Base-by-base conservation (phyloP, 2,888 invertebrate genomes). In the Eilema griseolum region DNA sequence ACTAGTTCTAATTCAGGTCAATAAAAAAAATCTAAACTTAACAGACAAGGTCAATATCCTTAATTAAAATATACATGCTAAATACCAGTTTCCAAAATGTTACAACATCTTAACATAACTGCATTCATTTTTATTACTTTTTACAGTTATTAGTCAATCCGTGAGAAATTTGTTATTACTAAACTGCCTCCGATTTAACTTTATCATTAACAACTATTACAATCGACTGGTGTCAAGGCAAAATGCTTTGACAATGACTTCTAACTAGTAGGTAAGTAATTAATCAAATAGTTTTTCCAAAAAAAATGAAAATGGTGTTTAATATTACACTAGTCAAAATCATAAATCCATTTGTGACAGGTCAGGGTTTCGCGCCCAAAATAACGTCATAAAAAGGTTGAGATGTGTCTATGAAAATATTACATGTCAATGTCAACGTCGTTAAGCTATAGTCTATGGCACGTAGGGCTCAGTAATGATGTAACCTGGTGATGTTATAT, bases 191-290 rank as follows among this genome's bases (percentile, higher is more conserved):
- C 73, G 77, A 75, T 82, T 82, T 79, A 82, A 79, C 79, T 84
- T 85, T 83, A 83, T 80, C 66, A 70, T 66, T 73, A 71, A 61
- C 65, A 57, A 74, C 71, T 78, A 74, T 72, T 74, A 78, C 74
- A 78, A 77, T 75, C 72, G 81, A 79, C 87, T 81, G 65, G 78
- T 85, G 89, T 87, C 89, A 89, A 89, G 90, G 89, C 59, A 37
- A 24, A 63, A 71, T 70, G 60, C 68, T 73, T 67, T 77, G 83
- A 75, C 79, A 81, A 79, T 80, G 77, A 80, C 80, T 78, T 67
- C 63, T 70, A 70, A 67, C 71, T 76, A n/a, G 73, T 76, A 74
- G 31, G 71, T 76, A 79, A 79, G 69, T 78, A 81, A 81, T 80
- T 79, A 84, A 81, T 78, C 78, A 75, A 66, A 66, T 31, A 72